Evolutionary conservation across 2,888 invertebrate genomes (phyloP), one percentile per base, ranked within the genome.

Genomic region (Zygaena filipendulae): DNA sequence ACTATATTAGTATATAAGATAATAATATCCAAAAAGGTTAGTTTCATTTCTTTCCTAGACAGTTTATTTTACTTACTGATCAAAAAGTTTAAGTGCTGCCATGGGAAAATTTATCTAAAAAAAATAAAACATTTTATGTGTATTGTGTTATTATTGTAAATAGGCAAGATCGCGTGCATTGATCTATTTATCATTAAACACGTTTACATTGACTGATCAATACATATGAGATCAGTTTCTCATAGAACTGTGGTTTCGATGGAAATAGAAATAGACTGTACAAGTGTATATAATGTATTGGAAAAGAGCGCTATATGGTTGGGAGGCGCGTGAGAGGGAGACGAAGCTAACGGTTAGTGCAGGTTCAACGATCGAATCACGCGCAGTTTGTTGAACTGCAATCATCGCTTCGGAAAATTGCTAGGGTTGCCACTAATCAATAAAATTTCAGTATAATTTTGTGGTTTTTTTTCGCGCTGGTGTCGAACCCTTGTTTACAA

Each of bases 301-400:
- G 59, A 66, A 33, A 39, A 59, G 59, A 67, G 68, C 32, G 42
- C 34, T 32, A 36, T 35, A 42, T 30, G 34, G 33, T 32, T 27
- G 24, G 27, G 30, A 21, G 9, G 21, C 25, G 49, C 13, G 68
- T 40, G 56, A 34, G 58, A 74, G 54, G 39, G 56, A 49, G 71
- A 75, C 35, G 40, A 43, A 37, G 27, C n/a, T 53, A 57, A 60
- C 58, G 54, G 67, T 67, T 63, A 61, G 64, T 63, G 50, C 57
- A 70, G 70, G 75, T 77, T 77, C 77, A 77, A 77, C 61, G 77
- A 60, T 71, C 77, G 70, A 59, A 67, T 72, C 69, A 53, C 48
- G 70, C 70, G 72, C 71, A 72, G 77, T 74, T 77, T 75, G 74
- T 77, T 77, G 77, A 77, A 74, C 75, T 68, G 63, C 62, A 72